A percentile compares a stretch with the other conserved stretches of the same genome.
Conservation (phyloP, 2,113 vertebrate genomes). For the Seriola rivoliana region DNA sequence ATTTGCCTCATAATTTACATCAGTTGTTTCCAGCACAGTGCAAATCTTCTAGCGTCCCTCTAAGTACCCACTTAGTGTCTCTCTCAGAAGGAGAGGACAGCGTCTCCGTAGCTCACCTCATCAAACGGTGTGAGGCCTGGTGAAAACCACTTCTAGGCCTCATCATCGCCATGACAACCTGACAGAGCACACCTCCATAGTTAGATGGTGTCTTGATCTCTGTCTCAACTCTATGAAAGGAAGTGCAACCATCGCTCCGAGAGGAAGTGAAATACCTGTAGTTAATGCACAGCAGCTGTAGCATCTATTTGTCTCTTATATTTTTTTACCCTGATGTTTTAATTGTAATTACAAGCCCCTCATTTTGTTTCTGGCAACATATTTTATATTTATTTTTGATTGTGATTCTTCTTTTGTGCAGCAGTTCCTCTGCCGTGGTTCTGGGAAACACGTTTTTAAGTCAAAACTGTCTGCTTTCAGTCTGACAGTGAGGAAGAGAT, state of each 20-base stretch:
- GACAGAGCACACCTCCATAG: constrained; percentile 4
- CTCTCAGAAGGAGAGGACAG: constrained; percentile 5
- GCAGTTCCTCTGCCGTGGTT: too few species aligned
- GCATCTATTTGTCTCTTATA: background rate
- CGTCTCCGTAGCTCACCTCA: constrained; percentile 21
- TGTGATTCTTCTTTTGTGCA: too few species aligned
- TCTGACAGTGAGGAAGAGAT: constrained; percentile 4
- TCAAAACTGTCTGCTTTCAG: background rate
- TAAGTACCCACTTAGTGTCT: constrained; percentile 7
- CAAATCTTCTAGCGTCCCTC: background rate
- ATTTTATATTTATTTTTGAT: background rate
- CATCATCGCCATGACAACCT: constrained; percentile 56
- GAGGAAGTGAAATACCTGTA: constrained; percentile 15
- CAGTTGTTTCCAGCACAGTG: background rate
- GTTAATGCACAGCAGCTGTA: background rate
- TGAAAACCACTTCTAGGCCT: constrained; percentile 38
- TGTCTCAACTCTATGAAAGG: constrained; percentile 20
- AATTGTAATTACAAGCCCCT: background rate
- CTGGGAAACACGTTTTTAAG: too few species aligned
- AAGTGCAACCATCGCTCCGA: constrained; percentile 4
- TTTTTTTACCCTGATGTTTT: background rate
- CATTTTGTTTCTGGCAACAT: background rate
- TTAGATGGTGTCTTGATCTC: constrained; percentile 4
- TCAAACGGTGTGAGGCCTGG: constrained; percentile 32
- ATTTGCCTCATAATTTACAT: too few species aligned